These are phyloP conservation scores for Cerastis leucographa DNA, from an alignment of 2,888 invertebrate genomes.

Conservation along the genomic window DNA sequence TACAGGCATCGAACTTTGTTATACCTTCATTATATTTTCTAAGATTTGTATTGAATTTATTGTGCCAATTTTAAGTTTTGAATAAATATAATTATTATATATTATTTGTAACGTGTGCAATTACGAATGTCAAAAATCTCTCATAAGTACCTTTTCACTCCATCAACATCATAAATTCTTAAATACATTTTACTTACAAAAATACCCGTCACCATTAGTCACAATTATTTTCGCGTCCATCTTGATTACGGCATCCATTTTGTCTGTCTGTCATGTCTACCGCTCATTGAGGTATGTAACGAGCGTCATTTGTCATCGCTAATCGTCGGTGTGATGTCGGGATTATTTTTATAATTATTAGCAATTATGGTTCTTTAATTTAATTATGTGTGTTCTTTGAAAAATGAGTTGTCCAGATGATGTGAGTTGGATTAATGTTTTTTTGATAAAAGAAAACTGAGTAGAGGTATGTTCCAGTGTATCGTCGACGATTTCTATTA, in stretches of 20 bases:
- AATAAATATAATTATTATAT: too few species aligned
- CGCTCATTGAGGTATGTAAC: constrained; percentile 26
- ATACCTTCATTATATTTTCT: too few species aligned
- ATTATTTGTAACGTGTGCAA: too few species aligned
- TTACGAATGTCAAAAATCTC: too few species aligned
- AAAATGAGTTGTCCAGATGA: constrained; percentile 16
- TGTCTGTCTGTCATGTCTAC: constrained; percentile 14
- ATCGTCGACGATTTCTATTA: neutral
- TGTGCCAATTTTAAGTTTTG: too few species aligned
- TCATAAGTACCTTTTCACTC: neutral
- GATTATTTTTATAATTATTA: constrained; percentile 53
- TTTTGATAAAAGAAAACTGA: neutral
- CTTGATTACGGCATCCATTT: constrained; percentile 51
- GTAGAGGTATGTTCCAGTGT: neutral
- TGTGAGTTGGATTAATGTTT: too few species aligned
- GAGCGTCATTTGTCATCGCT: constrained; percentile 56
- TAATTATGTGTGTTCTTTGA: constrained; percentile 38
- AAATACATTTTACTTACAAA: constrained; percentile 3
- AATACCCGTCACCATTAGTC: constrained; percentile 4
- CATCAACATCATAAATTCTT: too few species aligned
- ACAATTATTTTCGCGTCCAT: constrained; percentile 50
- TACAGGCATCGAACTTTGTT: too few species aligned
- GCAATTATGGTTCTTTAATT: constrained; percentile 56
- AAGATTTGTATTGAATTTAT: too few species aligned
- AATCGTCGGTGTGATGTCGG: constrained; percentile 35